Conservation (phyloP, 2,113 vertebrate genomes). For the Bufo bufo region DNA sequence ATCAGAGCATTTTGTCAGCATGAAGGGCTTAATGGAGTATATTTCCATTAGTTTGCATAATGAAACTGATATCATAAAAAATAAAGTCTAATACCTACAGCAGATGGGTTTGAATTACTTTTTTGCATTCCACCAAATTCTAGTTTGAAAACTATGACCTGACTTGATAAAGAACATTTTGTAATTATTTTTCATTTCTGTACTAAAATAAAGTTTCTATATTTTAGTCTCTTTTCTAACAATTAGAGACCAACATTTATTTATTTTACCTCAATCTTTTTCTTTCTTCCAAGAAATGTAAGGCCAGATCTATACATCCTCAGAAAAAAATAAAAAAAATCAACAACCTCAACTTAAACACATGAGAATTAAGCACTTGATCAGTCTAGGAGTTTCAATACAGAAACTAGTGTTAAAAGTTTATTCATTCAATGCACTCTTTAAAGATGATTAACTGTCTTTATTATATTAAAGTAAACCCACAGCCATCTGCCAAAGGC, state of each 20-base stretch:
- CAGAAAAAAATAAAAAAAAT: slow-evolving; percentile 58
- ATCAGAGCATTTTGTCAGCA: too few relatives aligned
- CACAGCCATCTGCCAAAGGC: slow-evolving; percentile 91
- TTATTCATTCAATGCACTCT: slow-evolving; percentile 84
- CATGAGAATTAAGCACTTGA: slow-evolving; percentile 70
- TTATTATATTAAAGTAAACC: slow-evolving; percentile 92
- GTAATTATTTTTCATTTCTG: not conserved
- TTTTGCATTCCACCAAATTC: not conserved
- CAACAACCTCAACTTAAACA: slow-evolving; percentile 57
- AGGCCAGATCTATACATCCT: slow-evolving; percentile 45
- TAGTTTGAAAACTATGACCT: not conserved
- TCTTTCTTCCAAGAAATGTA: slow-evolving; percentile 31
- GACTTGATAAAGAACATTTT: not conserved
- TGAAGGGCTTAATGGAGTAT: not conserved
- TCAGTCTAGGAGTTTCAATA: slow-evolving; percentile 74
- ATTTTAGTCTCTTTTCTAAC: not conserved
- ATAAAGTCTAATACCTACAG: not conserved
- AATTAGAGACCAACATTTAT: slow-evolving; percentile 9
- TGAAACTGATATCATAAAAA: too few relatives aligned
- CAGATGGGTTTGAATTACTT: not conserved
- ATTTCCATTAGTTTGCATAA: not conserved
- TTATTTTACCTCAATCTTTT: slow-evolving; percentile 20
- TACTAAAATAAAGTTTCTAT: not conserved
- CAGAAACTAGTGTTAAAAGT: slow-evolving; percentile 80
- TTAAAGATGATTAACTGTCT: slow-evolving; percentile 93